These are phyloP conservation scores for Lithophane ornitopus DNA, from an alignment of 2,888 invertebrate genomes.

Conservation along the genomic window DNA sequence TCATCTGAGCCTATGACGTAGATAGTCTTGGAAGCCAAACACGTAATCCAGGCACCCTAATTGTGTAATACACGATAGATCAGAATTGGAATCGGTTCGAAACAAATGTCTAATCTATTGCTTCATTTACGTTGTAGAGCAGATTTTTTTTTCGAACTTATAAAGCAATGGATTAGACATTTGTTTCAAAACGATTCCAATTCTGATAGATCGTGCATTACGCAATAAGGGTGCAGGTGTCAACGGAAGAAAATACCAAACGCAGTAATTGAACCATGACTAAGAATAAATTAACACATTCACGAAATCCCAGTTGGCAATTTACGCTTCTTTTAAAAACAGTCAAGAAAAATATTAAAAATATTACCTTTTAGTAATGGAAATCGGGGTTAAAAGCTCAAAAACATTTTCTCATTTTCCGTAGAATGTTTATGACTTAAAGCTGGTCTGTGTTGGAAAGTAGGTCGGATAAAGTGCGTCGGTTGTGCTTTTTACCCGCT, in stretches of 20 bases:
- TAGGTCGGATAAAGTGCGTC: slow-evolving; percentile 80
- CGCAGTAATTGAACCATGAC: background rate
- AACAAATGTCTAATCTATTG: too few species aligned
- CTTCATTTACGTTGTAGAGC: too few species aligned
- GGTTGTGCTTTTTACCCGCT: slow-evolving; percentile 78
- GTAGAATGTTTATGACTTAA: slow-evolving; percentile 70
- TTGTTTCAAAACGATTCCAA: too few species aligned
- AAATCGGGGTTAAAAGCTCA: slow-evolving; percentile 11
- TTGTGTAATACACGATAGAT: too few species aligned
- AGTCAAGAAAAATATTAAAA: background rate
- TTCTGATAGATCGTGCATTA: too few species aligned
- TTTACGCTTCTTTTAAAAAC: too few species aligned
- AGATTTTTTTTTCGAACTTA: too few species aligned
- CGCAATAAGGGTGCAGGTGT: too few species aligned
- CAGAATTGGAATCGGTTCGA: too few species aligned
- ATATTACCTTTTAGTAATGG: background rate
- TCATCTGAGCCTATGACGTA: background rate
- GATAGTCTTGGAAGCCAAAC: background rate
- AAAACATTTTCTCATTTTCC: slow-evolving; percentile 35
- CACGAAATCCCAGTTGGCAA: too few species aligned
- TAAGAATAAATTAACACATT: background rate
- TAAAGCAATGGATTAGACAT: too few species aligned
- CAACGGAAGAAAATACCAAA: background rate
- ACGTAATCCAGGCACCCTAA: background rate
- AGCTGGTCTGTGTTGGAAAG: slow-evolving; percentile 75